Conservation (phyloP, 2,888 invertebrate genomes). For the Leptarthrus brevirostris region DNA sequence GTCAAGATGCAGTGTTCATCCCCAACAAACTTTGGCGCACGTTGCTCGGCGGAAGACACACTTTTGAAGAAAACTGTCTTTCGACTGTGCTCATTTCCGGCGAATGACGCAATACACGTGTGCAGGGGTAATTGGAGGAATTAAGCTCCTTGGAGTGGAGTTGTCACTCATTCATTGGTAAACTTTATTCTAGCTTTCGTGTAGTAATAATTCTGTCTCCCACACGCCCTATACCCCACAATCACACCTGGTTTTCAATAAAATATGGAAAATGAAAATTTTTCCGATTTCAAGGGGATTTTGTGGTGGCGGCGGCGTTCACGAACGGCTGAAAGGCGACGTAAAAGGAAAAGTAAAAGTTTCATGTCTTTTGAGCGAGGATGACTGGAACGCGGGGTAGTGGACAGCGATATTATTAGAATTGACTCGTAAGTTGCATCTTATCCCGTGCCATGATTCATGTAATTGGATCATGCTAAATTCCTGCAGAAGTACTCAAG, state of each 20-base stretch:
- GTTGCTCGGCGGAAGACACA: background rate
- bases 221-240: too few species aligned
- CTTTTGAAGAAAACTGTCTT: background rate
- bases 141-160: background rate
- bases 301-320: too few species aligned
- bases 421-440: conserved; percentile 12
- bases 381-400: background rate
- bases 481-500: background rate
- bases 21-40: background rate
- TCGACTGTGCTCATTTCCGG: conserved; percentile 31
- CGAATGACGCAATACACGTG: background rate
- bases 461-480: conserved; percentile 6
- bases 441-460: conserved; percentile 27
- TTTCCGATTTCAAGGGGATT: conserved; percentile 1
- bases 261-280: conserved; percentile 20
- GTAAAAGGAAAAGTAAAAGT: background rate
- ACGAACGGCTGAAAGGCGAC: background rate
- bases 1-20: background rate
- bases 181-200: background rate
- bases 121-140: background rate
- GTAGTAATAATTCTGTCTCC: background rate
- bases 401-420: conserved; percentile 16
- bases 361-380: background rate
- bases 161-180: background rate
- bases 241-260: background rate